Evolutionary conservation across 2,888 invertebrate genomes (phyloP), one percentile per base, ranked within the genome.

Genomic region (Rhorus exstirpatorius): DNA sequence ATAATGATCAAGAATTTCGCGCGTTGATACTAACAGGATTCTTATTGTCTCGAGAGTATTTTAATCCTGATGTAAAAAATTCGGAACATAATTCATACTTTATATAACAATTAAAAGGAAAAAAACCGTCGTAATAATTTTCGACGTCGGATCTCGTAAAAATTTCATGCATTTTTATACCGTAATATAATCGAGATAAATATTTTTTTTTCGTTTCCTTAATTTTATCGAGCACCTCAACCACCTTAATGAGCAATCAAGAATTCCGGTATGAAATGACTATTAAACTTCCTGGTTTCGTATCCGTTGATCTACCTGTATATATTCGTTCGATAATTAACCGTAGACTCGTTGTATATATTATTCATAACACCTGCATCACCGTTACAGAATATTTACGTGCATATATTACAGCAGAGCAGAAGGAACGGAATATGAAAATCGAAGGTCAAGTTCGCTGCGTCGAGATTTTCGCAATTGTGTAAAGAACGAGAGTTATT

Each of bases 401-500:
- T 26, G 4, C 7, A 63, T 46, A 21, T 44, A 41, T 14, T n/a
- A 10, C 7, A 49, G 14, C 31, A 21, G 12, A 26, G 55, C n/a
- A 26, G 17, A 46, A 3, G 46, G 21, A 74, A 55, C 17, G 26
- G 44, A 41, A 49, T 35, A 31, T 63, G 41, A 19, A 71, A 79
- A 76, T 71, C 71, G 79, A 82, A 82, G 78, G 79, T 82, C 78
- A 79, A 82, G 79, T 79, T 79, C 79, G 82, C 49, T 71, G 26
- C 17, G 60, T 63, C 67, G 53, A 26, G 79, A 79, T 82, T 82
- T 79, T 82, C 65, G 19, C 35, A 53, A 58, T 65, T 12, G 60
- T 49, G 55, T 24, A 35, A 65, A 76, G 35, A 70, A 67, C 75
- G 51, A 82, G 67, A 79, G 51, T 75, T 71, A 76, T 79, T 60